Conservation (phyloP, 2,888 invertebrate species). For the Melipona bicolor region DNA sequence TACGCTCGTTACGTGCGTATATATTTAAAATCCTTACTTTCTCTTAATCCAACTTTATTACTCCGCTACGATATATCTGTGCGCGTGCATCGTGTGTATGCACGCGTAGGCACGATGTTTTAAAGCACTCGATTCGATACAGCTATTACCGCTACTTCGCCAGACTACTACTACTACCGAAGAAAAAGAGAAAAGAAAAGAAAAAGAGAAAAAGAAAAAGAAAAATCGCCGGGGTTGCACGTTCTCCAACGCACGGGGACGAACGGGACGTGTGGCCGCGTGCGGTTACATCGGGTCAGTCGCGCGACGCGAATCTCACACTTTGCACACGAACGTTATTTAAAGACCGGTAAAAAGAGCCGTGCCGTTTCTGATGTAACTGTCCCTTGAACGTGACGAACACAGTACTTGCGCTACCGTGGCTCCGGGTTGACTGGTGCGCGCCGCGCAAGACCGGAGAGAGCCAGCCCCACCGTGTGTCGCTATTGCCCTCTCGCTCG, state of each 20-base stretch:
- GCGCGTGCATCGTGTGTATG: background rate
- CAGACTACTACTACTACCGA: background rate
- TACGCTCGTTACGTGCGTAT: background rate
- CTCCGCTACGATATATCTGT: background rate
- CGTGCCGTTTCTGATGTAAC: slow-evolving; percentile 61
- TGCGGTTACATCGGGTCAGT: slow-evolving; percentile 37
- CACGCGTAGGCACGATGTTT: slow-evolving; percentile 26
- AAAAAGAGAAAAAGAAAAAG: background rate
- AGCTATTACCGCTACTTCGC: too few species aligned
- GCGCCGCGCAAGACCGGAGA: slow-evolving; percentile 82
- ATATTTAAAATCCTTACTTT: background rate
- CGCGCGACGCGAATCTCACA: slow-evolving; percentile 35
- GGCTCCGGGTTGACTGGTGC: slow-evolving; percentile 83
- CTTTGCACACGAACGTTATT: slow-evolving; percentile 41
- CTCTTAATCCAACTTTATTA: background rate
- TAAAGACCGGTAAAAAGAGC: slow-evolving; percentile 49
- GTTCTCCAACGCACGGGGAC: background rate
- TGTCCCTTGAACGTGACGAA: slow-evolving; percentile 68
- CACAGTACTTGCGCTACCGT: slow-evolving; percentile 82
- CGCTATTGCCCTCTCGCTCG: slow-evolving; percentile 74
- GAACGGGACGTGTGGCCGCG: slow-evolving; percentile 22
- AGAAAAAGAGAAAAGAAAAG: too few species aligned
- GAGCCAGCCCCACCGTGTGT: slow-evolving; percentile 83
- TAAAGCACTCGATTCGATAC: slow-evolving; percentile 25
- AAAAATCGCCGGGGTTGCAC: background rate